phyloP scores from a whole-genome alignment of 2,113 vertebrate genomes.

The Atlantisia rogersi region DNA sequence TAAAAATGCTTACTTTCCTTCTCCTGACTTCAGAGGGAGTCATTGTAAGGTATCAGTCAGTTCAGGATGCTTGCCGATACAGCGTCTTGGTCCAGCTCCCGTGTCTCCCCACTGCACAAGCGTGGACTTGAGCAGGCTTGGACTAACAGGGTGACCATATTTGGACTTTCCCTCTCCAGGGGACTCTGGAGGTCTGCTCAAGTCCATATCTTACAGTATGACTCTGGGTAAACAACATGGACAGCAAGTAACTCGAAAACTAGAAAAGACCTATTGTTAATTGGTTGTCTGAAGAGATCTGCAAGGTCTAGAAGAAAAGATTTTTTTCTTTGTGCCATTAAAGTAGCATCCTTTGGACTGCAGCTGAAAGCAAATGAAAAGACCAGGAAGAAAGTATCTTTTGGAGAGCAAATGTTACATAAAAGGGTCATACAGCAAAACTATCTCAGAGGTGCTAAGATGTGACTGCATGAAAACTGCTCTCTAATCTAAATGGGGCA shows the following conservation, averaged over 20 bases:
- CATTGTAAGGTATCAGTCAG: background rate
- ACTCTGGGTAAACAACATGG: background rate
- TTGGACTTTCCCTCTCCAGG: background rate
- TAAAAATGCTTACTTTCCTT: background rate
- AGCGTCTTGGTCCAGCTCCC: background rate
- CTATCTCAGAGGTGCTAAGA: background rate
- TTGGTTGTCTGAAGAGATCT: background rate
- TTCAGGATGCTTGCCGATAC: background rate
- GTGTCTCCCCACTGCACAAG: background rate
- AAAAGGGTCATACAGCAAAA: background rate
- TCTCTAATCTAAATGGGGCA: background rate
- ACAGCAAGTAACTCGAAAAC: background rate
- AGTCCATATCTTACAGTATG: background rate
- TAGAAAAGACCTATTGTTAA: background rate
- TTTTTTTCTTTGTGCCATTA: background rate
- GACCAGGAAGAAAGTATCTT: background rate
- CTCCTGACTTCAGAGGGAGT: background rate
- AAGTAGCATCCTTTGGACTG: background rate
- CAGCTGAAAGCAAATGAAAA: background rate
- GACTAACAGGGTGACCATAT: background rate
- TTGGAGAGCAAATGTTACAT: background rate
- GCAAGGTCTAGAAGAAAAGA: background rate
- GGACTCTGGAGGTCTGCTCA: background rate
- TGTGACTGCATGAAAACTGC: background rate
- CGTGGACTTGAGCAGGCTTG: background rate